Evolutionary conservation across 2,797 vertebrate genomes (phyloP).

Genomic region (Pagetopsis macropterus): DNA sequence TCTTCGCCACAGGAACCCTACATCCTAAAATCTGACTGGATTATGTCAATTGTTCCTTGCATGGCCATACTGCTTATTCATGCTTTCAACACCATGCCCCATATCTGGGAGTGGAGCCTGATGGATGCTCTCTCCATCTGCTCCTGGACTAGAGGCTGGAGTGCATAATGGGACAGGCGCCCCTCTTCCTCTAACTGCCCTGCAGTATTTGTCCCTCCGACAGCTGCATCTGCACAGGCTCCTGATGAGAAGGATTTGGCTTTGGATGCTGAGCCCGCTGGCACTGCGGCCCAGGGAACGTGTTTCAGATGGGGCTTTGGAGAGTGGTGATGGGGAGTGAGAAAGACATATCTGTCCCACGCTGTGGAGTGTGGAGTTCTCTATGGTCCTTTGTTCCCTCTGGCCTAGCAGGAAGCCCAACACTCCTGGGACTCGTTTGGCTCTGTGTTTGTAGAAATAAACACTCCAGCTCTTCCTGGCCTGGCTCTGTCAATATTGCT

Average conservation of each 20-base stretch:
- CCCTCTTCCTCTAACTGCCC: constrained; percentile 53
- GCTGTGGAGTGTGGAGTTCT: constrained; percentile 65
- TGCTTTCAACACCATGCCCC: constrained; percentile 59
- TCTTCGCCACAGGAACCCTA: constrained; percentile 28
- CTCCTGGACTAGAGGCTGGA: constrained; percentile 48
- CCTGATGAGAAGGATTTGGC: constrained; percentile 71
- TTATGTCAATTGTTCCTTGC: constrained; percentile 50
- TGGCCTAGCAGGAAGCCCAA: constrained; percentile 76
- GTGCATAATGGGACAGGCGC: constrained; percentile 59
- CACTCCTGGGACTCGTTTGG: constrained; percentile 75
- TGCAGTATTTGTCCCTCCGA: constrained; percentile 55
- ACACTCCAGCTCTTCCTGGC: constrained; percentile 57
- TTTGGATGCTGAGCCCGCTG: constrained; percentile 44
- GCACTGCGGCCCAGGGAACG: constrained; percentile 49
- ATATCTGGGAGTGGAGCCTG: constrained; percentile 64
- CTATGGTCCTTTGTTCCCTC: constrained; percentile 77
- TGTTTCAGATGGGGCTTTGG: constrained; percentile 62
- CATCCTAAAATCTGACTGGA: constrained; percentile 51
- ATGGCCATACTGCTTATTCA: constrained; percentile 54
- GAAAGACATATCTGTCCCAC: constrained; percentile 75
- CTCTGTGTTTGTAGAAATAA: constrained; percentile 59
- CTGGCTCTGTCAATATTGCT: constrained; percentile 47
- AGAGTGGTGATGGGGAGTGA: constrained; percentile 55
- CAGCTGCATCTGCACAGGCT: constrained; percentile 73
- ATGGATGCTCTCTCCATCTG: constrained; percentile 70